Percentiles rank a stretch among this genome's conserved stretches.
These are phyloP conservation scores for Scaptomyza cyrtandrae DNA, from an alignment of 2,888 invertebrate species.

Conservation along the genomic window DNA sequence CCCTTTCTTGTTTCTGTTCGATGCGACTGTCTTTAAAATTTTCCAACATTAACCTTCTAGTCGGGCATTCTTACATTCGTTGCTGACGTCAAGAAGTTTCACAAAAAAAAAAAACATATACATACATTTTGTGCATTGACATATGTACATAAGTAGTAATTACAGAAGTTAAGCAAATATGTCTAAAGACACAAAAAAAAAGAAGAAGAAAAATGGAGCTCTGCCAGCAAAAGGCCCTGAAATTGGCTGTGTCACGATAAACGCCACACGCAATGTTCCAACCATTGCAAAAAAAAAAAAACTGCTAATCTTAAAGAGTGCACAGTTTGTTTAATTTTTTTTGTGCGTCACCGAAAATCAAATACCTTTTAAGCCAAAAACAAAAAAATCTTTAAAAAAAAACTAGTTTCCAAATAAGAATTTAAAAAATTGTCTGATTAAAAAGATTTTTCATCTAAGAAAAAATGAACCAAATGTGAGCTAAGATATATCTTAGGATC, in stretches of 20 bases:
- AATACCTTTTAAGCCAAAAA: neutral
- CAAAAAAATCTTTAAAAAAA: neutral
- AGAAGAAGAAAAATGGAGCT: conserved; percentile 24
- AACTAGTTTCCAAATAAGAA: too few species aligned
- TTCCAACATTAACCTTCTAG: neutral
- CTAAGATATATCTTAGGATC: too few species aligned
- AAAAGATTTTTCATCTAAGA: too few species aligned
- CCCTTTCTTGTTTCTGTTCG: too few species aligned
- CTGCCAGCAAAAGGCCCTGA: conserved; percentile 46
- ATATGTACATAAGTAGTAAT: conserved; percentile 47
- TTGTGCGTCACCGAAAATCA: conserved; percentile 2
- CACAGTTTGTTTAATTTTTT: neutral
- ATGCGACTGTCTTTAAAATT: neutral
- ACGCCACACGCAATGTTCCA: conserved; percentile 52
- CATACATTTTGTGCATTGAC: conserved; percentile 6
- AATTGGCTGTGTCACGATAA: conserved; percentile 64
- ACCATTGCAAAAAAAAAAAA: conserved; percentile 36
- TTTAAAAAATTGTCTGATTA: too few species aligned
- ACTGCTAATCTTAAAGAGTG: conserved; percentile 11
- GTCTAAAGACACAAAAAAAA: conserved; percentile 18
- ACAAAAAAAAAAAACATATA: neutral
- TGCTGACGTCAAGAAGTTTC: conserved; percentile 58
- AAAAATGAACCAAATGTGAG: too few species aligned
- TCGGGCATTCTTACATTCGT: neutral
- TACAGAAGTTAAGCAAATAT: conserved; percentile 53